Evolutionary conservation across 2,888 invertebrate genomes (phyloP).

Genomic region (Lordiphosa andalusiaca): DNA sequence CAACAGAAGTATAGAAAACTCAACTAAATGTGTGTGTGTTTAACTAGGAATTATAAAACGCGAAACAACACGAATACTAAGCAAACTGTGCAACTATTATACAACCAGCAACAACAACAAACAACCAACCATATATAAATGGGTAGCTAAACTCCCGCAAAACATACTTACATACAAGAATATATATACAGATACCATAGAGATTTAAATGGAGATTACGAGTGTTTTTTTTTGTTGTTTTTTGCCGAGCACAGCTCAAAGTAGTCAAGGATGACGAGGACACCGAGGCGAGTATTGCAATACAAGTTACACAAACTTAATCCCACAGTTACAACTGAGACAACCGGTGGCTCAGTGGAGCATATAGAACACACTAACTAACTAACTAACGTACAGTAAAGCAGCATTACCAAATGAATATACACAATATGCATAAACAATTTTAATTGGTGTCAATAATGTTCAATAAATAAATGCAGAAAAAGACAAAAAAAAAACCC

Average conservation of each 20-base stretch:
- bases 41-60: slow-evolving; percentile 38
- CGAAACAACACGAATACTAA: slow-evolving; percentile 6
- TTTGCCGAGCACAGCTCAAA: slow-evolving; percentile 14
- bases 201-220: background rate
- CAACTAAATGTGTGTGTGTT: slow-evolving; percentile 49
- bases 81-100: background rate
- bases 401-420: slow-evolving; percentile 9
- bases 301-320: background rate
- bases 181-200: background rate
- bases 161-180: background rate
- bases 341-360: background rate
- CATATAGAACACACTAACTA: background rate
- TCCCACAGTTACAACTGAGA: background rate
- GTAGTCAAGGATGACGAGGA: background rate
- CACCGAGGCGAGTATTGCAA: slow-evolving; percentile 7
- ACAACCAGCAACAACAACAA: background rate
- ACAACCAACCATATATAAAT: too few species aligned
- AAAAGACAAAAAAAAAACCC: slow-evolving; percentile 6
- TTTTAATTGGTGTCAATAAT: slow-evolving; percentile 30
- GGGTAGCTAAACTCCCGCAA: too few species aligned
- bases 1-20: background rate
- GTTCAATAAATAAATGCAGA: slow-evolving; percentile 14
- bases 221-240: background rate
- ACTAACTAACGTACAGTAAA: slow-evolving; percentile 2
- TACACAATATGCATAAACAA: slow-evolving; percentile 10